Evolutionary conservation across 1,140 invertebrate genomes (phyloP).

Genomic region (Cyrtorhinus lividipennis): DNA sequence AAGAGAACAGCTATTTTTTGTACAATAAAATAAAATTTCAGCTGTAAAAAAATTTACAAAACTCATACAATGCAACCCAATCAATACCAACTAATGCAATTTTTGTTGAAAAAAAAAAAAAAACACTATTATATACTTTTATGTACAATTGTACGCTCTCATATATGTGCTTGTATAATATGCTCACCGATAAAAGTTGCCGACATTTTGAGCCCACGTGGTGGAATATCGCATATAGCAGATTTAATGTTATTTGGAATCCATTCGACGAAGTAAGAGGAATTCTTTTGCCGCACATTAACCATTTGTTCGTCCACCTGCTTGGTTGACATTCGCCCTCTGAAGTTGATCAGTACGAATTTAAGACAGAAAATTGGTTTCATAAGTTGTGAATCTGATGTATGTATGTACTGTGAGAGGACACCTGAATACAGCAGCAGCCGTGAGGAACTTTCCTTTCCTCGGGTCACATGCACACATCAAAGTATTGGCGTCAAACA

Average conservation of each 20-base stretch:
- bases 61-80: too few species aligned
- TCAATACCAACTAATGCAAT: too few species aligned
- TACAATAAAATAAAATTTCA: too few species aligned
- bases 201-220: conserved; percentile 36
- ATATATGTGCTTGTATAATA: too few species aligned
- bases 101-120: too few species aligned
- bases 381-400: too few species aligned
- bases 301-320: conserved; percentile 39
- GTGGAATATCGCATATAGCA: conserved; percentile 44
- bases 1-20: too few species aligned
- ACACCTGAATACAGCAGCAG: conserved; percentile 41
- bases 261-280: conserved; percentile 39
- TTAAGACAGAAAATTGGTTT: too few species aligned
- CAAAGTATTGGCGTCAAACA: conserved; percentile 36
- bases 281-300: conserved; percentile 30
- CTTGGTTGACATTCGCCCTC: conserved; percentile 46
- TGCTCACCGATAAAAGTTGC: conserved; percentile 34
- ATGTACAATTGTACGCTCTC: too few species aligned
- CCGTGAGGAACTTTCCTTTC: conserved; percentile 39
- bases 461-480: conserved; percentile 47
- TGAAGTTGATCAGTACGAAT: conserved; percentile 41
- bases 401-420: too few species aligned
- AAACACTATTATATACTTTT: too few species aligned
- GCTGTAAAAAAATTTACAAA: too few species aligned
- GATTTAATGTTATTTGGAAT: conserved; percentile 53